phyloP scores from a whole-genome alignment of 2,113 vertebrate genomes.

The Crotalus horridus region DNA sequence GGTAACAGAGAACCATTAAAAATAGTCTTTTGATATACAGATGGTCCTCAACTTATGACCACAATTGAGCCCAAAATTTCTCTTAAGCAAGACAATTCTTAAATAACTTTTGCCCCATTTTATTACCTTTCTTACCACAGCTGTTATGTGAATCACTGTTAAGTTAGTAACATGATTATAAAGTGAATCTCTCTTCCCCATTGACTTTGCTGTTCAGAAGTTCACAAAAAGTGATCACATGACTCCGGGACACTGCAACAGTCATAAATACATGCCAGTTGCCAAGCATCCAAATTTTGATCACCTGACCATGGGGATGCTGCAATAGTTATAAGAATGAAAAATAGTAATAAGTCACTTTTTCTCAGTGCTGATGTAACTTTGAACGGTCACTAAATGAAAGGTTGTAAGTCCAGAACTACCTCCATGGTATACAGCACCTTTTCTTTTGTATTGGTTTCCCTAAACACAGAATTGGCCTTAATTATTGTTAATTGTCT shows the following conservation, averaged over 20 bases:
- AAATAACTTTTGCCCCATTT: not conserved
- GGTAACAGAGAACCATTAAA: not conserved
- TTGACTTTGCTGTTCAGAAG: no score
- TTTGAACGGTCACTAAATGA: not conserved
- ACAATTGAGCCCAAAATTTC: not conserved
- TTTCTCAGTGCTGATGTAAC: not conserved
- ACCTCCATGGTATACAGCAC: not conserved
- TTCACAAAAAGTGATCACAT: no score
- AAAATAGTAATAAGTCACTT: no score
- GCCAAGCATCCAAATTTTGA: no score
- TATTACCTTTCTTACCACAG: no score
- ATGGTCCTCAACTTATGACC: not conserved
- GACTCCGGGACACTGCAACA: no score
- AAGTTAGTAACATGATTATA: no score
- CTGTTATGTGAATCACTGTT: no score
- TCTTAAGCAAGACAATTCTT: not conserved
- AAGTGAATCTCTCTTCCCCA: no score
- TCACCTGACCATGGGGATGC: no score
- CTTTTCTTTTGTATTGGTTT: not conserved
- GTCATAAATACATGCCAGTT: no score
- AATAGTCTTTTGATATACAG: not conserved
- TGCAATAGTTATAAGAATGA: no score
- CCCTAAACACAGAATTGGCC: not conserved
- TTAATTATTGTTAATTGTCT: not conserved
- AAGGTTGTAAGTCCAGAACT: not conserved